Evolutionary conservation across 30 jellyfish, hydroid and myxozoan genomes (phyloP).

Genomic region (Mastigias papua): DNA sequence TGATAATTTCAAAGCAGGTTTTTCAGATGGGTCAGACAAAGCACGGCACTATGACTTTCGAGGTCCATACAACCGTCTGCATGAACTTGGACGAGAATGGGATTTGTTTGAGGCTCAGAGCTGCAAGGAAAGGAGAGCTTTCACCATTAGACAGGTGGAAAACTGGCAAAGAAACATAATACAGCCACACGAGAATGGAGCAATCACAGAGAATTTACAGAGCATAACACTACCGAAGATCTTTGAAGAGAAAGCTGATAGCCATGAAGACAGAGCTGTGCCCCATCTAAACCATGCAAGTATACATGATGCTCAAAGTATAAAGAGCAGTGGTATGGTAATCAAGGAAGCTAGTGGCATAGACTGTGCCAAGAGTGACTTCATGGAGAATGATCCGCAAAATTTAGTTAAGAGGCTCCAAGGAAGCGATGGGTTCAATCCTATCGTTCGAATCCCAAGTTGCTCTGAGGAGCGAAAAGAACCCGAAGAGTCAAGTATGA

Average conservation of each 20-base stretch:
- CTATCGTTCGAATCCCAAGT: not conserved
- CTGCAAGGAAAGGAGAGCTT: slow-evolving; percentile 52
- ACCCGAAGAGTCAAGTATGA: slow-evolving; percentile 3
- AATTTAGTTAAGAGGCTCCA: not conserved
- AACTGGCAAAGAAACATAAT: slow-evolving; percentile 50
- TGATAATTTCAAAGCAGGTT: not conserved
- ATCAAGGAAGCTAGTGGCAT: not conserved
- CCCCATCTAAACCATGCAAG: not conserved
- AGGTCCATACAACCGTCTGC: slow-evolving; percentile 24
- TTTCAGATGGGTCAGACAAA: not conserved
- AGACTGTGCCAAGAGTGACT: not conserved
- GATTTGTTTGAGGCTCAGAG: slow-evolving; percentile 40
- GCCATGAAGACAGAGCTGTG: not conserved
- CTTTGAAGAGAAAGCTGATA: not conserved
- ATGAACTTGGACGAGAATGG: slow-evolving; percentile 45
- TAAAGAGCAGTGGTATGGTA: not conserved
- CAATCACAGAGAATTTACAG: not conserved
- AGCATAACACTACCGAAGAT: not conserved
- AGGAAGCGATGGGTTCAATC: not conserved
- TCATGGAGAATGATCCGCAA: not conserved
- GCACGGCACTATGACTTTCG: slow-evolving; percentile 1
- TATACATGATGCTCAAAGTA: not conserved
- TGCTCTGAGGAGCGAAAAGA: slow-evolving; percentile 13
- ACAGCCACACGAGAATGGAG: slow-evolving; percentile 11
- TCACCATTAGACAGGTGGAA: slow-evolving; percentile 48